Percentiles rank a stretch among this genome's conserved stretches.
Evolutionary conservation across 23 tunicate genomes (phyloP).

Genomic region (Diplosoma virens): DNA sequence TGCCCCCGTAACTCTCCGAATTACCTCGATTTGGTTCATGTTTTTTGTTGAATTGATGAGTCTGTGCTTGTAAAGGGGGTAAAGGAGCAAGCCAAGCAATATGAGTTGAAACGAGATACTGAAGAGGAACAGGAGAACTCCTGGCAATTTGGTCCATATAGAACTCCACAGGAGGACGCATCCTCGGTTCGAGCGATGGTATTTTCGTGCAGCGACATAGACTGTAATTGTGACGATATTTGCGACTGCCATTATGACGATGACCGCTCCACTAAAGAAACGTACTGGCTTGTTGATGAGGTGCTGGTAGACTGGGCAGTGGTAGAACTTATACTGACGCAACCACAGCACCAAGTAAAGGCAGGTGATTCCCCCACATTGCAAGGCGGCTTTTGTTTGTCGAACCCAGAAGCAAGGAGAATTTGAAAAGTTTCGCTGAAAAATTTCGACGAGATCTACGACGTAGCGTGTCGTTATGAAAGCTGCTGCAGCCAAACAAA

Average conservation of each 20-base stretch:
- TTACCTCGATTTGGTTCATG: constrained; percentile 2
- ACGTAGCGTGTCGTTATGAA: constrained; percentile 20
- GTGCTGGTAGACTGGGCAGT: constrained; percentile 21
- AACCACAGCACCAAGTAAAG: constrained; percentile 69
- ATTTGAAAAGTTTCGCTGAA: constrained; percentile 8
- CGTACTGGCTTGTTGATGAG: constrained; percentile 36
- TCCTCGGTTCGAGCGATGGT: constrained; percentile 32
- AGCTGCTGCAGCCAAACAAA: constrained; percentile 36
- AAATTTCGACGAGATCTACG: constrained; percentile 48
- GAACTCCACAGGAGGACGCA: constrained; percentile 34
- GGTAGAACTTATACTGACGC: constrained; percentile 66
- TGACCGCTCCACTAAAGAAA: constrained; percentile 32
- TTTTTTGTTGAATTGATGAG: background rate
- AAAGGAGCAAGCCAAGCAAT: constrained; percentile 56
- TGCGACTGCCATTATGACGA: constrained; percentile 55
- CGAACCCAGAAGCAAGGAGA: constrained; percentile 37
- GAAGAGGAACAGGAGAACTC: constrained; percentile 38
- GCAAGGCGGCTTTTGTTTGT: constrained; percentile 26
- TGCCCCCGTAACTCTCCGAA: constrained; percentile 42
- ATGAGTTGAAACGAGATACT: constrained; percentile 59
- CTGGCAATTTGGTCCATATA: constrained; percentile 47
- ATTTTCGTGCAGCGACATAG: constrained; percentile 39
- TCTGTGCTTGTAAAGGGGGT: constrained; percentile 52
- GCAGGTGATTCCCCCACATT: constrained; percentile 36
- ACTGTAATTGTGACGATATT: constrained; percentile 43